Evolutionary conservation across 1,140 invertebrate species (phyloP).

Genomic region (Linepithema humile): DNA sequence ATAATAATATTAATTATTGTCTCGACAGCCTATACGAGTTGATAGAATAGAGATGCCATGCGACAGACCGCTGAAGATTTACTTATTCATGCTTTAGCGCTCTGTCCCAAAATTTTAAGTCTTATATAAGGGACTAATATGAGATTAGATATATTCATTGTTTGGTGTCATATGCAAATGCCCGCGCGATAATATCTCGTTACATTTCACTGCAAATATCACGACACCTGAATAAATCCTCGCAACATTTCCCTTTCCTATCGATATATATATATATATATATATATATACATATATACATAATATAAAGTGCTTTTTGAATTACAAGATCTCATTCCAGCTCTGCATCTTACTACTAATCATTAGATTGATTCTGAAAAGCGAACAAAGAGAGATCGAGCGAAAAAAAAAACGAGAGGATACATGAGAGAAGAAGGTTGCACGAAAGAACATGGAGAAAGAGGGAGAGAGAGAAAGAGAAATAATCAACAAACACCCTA

Average conservation of each 20-base stretch:
- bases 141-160: conserved; percentile 24
- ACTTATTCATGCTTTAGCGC: conserved; percentile 19
- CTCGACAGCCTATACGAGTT: background rate
- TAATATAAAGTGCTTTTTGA: background rate
- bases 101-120: conserved; percentile 3
- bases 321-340: conserved; percentile 20
- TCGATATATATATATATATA: too few species aligned
- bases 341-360: conserved; percentile 16
- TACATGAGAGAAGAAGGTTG: conserved; percentile 22
- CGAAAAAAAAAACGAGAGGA: background rate
- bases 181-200: conserved; percentile 24
- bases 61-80: background rate
- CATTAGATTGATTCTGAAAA: background rate
- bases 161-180: conserved; percentile 43
- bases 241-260: background rate
- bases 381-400: background rate
- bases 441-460: conserved; percentile 24
- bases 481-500: background rate
- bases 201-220: conserved; percentile 15
- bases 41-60: conserved; percentile 10
- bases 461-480: conserved; percentile 43
- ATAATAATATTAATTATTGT: conserved; percentile 35
- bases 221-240: conserved; percentile 4
- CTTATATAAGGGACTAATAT: background rate
- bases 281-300: background rate